These are phyloP conservation scores for Campopleginae sp. DNA, from an alignment of 2,888 invertebrate genomes.

Conservation along the genomic window DNA sequence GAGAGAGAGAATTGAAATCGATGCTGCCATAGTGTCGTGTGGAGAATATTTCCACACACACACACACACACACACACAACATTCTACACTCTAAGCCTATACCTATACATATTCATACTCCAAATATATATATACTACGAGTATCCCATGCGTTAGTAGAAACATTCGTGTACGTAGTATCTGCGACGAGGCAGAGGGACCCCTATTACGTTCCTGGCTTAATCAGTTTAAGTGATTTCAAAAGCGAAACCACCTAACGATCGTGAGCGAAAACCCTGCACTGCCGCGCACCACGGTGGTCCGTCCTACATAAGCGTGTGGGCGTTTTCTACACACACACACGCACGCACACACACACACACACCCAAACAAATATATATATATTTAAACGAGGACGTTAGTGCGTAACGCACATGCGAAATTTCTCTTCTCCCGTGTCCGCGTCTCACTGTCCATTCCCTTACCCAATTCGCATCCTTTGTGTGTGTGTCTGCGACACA, in stretches of 20 bases:
- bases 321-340: slow-evolving; percentile 57
- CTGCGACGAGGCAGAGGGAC: slow-evolving; percentile 42
- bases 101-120: not conserved
- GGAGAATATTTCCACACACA: slow-evolving; percentile 21
- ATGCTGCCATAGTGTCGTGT: slow-evolving; percentile 38
- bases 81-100: slow-evolving; percentile 1
- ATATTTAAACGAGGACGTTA: slow-evolving; percentile 50
- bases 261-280: slow-evolving; percentile 48
- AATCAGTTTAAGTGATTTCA: slow-evolving; percentile 81
- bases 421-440: slow-evolving; percentile 21
- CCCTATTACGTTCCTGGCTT: slow-evolving; percentile 73
- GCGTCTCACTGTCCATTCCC: slow-evolving; percentile 31
- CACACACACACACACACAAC: no score
- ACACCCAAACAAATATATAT: no score
- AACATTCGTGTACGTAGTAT: slow-evolving; percentile 10
- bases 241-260: slow-evolving; percentile 71
- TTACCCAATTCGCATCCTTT: slow-evolving; percentile 28
- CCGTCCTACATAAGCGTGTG: slow-evolving; percentile 64
- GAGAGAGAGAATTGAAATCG: slow-evolving; percentile 48
- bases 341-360: no score
- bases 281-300: slow-evolving; percentile 66
- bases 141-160: not conserved
- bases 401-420: slow-evolving; percentile 63
- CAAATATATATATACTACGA: not conserved
- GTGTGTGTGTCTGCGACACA: no score